Conservation (phyloP, 2,888 invertebrate species). For the Platerodrilus igneus region DNA sequence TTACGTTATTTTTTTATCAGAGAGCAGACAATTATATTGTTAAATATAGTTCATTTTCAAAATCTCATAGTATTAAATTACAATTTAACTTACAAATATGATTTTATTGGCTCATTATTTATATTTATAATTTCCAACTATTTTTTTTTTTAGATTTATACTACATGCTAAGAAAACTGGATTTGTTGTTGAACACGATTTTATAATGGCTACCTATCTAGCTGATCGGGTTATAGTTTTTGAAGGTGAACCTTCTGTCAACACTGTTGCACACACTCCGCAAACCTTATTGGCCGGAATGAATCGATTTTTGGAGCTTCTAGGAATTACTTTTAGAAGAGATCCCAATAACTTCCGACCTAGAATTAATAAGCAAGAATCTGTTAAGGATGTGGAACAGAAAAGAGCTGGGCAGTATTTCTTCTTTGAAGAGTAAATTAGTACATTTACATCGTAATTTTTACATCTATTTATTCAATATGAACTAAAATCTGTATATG, state of each 20-base stretch:
- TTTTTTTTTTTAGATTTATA: constrained; percentile 73
- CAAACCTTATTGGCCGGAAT: constrained; percentile 93
- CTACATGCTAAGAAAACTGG: constrained; percentile 99
- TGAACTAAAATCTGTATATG: too few relatives aligned
- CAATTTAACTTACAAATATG: too few relatives aligned
- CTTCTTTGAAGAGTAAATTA: constrained; percentile 88
- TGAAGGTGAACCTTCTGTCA: constrained; percentile 88
- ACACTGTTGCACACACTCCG: constrained; percentile 86
- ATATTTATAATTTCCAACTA: too few relatives aligned
- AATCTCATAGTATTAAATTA: too few relatives aligned
- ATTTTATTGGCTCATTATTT: too few relatives aligned
- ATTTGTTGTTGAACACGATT: constrained; percentile 99
- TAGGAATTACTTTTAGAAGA: constrained; percentile 96
- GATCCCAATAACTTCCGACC: constrained; percentile 99
- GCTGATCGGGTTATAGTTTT: constrained; percentile 98
- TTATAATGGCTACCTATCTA: constrained; percentile 99
- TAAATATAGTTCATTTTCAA: too few relatives aligned
- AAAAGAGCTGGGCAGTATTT: constrained; percentile 97
- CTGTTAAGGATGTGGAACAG: constrained; percentile 97
- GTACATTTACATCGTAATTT: background rate
- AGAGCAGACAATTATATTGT: too few relatives aligned
- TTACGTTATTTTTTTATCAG: too few relatives aligned
- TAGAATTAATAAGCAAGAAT: constrained; percentile 93
- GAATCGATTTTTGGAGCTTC: constrained; percentile 92
- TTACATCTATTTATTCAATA: background rate